A percentile compares a stretch with the other conserved stretches of the same genome.
phyloP scores from a whole-genome alignment of 2,888 invertebrate species.

The Mellilla xanthometata region DNA sequence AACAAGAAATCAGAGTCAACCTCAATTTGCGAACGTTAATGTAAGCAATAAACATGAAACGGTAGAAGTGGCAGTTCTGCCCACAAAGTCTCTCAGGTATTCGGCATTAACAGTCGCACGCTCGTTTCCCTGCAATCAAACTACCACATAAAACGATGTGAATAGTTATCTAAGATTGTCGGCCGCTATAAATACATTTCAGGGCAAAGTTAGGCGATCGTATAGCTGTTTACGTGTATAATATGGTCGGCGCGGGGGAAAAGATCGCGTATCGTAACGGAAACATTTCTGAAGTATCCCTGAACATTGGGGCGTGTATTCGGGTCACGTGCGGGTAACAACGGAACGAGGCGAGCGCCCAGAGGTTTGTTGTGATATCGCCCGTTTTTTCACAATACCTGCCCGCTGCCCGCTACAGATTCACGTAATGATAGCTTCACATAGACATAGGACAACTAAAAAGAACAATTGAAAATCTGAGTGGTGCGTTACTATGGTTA shows the following conservation, averaged over 20 bases:
- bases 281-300: conserved; percentile 76
- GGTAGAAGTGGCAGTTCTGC: too few species aligned
- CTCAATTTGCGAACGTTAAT: neutral
- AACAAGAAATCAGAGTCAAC: too few species aligned
- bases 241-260: conserved; percentile 64
- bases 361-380: conserved; percentile 79
- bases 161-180: conserved; percentile 34
- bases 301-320: conserved; percentile 63
- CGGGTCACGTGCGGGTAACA: conserved; percentile 73
- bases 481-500: too few species aligned
- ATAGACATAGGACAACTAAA: conserved; percentile 42
- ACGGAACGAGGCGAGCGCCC: conserved; percentile 70
- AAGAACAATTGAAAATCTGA: too few species aligned
- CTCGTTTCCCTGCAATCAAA: conserved; percentile 14
- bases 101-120: neutral
- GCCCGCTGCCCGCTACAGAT: conserved; percentile 62
- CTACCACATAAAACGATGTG: conserved; percentile 34
- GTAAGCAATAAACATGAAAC: neutral
- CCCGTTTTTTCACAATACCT: conserved; percentile 74
- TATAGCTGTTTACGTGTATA: conserved; percentile 71
- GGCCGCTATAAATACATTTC: conserved; percentile 48
- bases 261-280: conserved; percentile 74
- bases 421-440: conserved; percentile 58
- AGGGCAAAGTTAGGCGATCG: conserved; percentile 60
- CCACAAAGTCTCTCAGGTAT: neutral